phyloP scores from a whole-genome alignment of 92 coral and sea anemone species.

The Paragorgia papillata region DNA sequence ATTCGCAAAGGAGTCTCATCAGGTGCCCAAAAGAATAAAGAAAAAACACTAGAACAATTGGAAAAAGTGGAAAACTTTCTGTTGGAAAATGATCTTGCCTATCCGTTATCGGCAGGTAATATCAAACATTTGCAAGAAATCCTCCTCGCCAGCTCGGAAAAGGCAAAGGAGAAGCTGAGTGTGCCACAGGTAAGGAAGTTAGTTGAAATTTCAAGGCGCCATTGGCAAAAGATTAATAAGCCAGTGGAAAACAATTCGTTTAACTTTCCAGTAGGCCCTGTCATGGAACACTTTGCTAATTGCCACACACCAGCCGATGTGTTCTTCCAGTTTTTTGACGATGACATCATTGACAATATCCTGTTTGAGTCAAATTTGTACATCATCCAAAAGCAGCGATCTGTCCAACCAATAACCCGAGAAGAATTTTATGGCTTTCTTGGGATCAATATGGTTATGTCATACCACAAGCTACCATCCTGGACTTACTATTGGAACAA shows the following conservation, averaged over 20 bases:
- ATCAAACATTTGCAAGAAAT: not conserved
- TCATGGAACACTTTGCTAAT: not conserved
- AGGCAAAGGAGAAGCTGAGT: slow-evolving; percentile 44
- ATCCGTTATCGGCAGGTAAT: too few relatives aligned
- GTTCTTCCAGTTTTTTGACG: slow-evolving; percentile 1
- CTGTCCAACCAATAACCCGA: not conserved
- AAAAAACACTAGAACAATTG: too few relatives aligned
- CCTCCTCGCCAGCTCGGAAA: not conserved
- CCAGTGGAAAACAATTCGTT: slow-evolving; percentile 18
- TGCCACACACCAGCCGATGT: slow-evolving; percentile 4
- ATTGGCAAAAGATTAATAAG: slow-evolving; percentile 31
- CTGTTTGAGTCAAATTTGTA: not conserved
- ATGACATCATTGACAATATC: not conserved
- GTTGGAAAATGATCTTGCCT: too few relatives aligned
- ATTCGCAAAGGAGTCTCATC: too few relatives aligned
- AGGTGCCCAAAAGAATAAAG: too few relatives aligned
- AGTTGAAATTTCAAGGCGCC: slow-evolving; percentile 45
- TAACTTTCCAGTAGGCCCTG: slow-evolving; percentile 30
- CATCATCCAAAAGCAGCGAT: slow-evolving; percentile 1
- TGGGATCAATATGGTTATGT: not conserved
- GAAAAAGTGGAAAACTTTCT: too few relatives aligned
- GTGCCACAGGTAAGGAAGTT: slow-evolving; percentile 23
- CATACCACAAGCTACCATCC: slow-evolving; percentile 7
- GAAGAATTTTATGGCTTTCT: slow-evolving; percentile 12
- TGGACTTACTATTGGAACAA: not conserved